A percentile compares a stretch with the other conserved stretches of the same genome.
These are phyloP conservation scores for Anser cygnoides DNA, from an alignment of 2,113 vertebrate species.

Conservation along the genomic window DNA sequence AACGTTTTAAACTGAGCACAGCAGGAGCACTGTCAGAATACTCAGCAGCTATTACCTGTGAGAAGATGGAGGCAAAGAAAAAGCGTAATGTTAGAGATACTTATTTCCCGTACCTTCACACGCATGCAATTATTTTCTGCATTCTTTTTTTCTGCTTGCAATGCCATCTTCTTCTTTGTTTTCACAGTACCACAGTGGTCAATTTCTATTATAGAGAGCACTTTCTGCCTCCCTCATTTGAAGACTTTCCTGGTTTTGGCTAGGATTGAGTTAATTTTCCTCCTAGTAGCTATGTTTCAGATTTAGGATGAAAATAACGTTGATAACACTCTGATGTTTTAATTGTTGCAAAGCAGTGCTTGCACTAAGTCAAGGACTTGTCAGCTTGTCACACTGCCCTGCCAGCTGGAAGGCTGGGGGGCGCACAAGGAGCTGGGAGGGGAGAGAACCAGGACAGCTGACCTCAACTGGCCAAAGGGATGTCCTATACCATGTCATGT, in stretches of 20 bases:
- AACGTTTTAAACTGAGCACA: neutral
- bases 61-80: neutral
- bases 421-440: no score
- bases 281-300: no score
- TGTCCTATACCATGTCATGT: no score
- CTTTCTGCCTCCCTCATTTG: neutral
- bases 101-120: neutral
- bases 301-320: no score
- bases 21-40: neutral
- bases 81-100: neutral
- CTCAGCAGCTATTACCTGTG: neutral
- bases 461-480: no score
- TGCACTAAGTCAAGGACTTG: no score
- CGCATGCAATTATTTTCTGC: neutral
- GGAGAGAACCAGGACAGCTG: no score
- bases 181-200: neutral
- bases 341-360: no score
- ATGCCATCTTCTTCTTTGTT: neutral
- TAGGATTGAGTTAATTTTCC: no score
- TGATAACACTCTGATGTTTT: no score
- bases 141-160: neutral
- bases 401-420: no score
- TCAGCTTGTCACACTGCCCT: no score
- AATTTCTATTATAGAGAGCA: neutral
- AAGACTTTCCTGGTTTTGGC: neutral